Conservation (phyloP, 2,113 vertebrate genomes). For the Thinocorus orbignyianus region DNA sequence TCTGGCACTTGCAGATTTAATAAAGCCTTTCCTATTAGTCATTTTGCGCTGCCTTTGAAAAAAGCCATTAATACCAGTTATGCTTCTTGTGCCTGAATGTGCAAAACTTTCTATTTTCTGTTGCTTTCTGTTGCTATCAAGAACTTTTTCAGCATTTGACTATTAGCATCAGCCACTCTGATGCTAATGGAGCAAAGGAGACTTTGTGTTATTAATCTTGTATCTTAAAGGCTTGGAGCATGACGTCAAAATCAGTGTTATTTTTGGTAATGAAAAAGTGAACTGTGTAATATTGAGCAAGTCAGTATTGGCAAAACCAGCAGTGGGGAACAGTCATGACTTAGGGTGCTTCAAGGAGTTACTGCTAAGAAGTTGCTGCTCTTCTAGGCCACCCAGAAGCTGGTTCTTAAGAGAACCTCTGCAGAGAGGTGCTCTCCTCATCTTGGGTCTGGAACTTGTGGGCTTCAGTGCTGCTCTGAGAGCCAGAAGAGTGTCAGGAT, state of each 20-base stretch:
- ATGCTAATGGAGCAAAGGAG: background rate
- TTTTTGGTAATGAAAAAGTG: background rate
- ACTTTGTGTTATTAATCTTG: background rate
- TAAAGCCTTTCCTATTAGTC: background rate
- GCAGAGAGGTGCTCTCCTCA: background rate
- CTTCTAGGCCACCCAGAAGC: background rate
- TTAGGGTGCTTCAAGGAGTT: background rate
- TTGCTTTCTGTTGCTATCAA: background rate
- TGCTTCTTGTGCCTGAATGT: background rate
- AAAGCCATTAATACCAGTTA: background rate
- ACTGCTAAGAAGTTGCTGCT: background rate
- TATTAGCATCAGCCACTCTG: background rate
- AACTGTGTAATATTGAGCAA: background rate
- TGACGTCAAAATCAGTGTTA: background rate
- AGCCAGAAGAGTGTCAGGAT: background rate
- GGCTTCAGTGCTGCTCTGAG: background rate
- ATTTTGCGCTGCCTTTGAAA: background rate
- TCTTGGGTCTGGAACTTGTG: background rate
- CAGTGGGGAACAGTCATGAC: background rate
- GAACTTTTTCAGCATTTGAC: background rate
- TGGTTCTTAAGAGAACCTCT: background rate
- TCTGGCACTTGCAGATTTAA: background rate
- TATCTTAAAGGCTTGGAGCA: background rate
- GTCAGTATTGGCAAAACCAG: accelerated
- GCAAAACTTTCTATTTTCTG: background rate